A percentile compares a stretch with the other conserved stretches of the same genome.
Evolutionary conservation across 2,113 vertebrate genomes (phyloP).

Genomic region (Ceuthmochares aereus): DNA sequence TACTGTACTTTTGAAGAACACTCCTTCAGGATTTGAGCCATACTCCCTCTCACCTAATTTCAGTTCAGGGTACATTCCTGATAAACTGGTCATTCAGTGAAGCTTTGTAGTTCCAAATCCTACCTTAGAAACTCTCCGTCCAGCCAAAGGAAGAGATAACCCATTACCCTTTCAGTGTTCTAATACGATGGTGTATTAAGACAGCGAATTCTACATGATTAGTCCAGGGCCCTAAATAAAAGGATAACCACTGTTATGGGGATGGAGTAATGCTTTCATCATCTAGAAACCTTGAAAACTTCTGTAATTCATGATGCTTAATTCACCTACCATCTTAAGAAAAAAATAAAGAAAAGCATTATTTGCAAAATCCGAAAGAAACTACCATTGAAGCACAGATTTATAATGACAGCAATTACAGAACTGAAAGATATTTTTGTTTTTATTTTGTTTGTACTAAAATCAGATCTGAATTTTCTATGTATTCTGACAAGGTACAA

Average conservation of each 20-base stretch:
- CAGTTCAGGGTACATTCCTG: neutral
- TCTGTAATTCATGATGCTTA: neutral
- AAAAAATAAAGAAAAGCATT: neutral
- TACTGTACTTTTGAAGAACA: neutral
- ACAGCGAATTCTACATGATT: neutral
- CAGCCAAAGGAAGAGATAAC: neutral
- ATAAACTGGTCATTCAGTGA: neutral
- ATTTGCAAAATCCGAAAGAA: neutral
- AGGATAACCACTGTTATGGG: neutral
- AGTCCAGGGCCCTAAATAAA: neutral
- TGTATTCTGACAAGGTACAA: neutral
- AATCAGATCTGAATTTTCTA: neutral
- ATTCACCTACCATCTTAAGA: neutral
- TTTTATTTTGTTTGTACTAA: neutral
- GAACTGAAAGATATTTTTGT: neutral
- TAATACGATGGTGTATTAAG: neutral
- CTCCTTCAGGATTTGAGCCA: neutral
- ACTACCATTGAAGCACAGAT: neutral
- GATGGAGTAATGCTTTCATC: neutral
- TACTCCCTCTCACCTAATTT: neutral
- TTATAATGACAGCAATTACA: neutral
- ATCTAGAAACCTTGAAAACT: neutral
- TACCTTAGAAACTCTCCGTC: neutral
- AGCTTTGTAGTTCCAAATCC: neutral
- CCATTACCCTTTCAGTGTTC: neutral